Evolutionary conservation across 1,140 invertebrate species (phyloP).

Genomic region (Teleogryllus occipitalis): DNA sequence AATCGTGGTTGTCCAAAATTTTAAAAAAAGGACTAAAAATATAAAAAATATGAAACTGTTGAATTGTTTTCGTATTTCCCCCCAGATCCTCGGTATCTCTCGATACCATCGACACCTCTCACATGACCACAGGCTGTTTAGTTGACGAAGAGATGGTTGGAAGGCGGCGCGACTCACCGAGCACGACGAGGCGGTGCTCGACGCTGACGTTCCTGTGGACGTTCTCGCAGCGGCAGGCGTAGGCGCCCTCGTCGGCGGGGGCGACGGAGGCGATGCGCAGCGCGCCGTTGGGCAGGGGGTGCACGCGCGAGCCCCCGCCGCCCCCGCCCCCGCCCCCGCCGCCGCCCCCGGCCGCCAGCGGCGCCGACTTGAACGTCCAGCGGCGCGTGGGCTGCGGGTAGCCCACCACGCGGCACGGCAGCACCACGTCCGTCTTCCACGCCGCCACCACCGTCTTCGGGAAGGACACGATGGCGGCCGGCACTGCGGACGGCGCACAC

Average conservation of each 20-base stretch:
- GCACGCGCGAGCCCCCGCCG: not conserved
- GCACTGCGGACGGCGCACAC: constrained; percentile 20
- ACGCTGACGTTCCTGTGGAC: constrained; percentile 37
- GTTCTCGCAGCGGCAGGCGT: constrained; percentile 40
- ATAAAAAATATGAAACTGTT: too few species aligned
- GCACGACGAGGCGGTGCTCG: constrained; percentile 37
- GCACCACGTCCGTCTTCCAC: constrained; percentile 30
- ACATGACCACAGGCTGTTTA: too few species aligned
- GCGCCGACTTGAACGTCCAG: constrained; percentile 23
- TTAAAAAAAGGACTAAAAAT: too few species aligned
- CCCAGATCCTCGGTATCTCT: too few species aligned
- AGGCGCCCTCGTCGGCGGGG: constrained; percentile 38
- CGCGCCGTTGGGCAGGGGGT: constrained; percentile 18
- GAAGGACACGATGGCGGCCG: constrained; percentile 29
- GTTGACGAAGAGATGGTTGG: not conserved
- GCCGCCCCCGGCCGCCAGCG: not conserved
- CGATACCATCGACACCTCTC: too few species aligned
- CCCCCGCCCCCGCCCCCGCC: too few species aligned
- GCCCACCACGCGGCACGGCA: constrained; percentile 31
- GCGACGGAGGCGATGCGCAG: constrained; percentile 25
- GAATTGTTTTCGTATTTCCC: too few species aligned
- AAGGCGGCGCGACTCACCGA: constrained; percentile 30
- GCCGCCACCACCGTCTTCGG: constrained; percentile 24
- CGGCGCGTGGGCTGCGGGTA: constrained; percentile 26
- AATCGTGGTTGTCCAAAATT: too few species aligned